Percentiles rank a stretch among this genome's conserved stretches.
phyloP scores from a whole-genome alignment of 2,888 invertebrate species.

The Drosophila paranaensis region DNA sequence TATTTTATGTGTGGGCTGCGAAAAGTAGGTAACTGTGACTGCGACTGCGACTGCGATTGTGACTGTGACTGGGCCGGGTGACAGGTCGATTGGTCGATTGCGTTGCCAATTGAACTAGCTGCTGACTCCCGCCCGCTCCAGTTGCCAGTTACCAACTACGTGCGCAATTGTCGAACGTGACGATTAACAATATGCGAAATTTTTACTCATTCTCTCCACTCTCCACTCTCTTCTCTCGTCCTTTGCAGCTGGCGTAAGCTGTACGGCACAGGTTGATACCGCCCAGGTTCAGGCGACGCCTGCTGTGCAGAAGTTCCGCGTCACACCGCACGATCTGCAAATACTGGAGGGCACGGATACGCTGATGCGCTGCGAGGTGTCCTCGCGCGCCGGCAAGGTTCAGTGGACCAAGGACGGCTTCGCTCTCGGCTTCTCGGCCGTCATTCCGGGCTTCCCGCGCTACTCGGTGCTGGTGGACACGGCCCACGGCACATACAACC shows the following conservation, averaged over 20 bases:
- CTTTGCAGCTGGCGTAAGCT: slow-evolving; percentile 30
- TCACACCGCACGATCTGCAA: slow-evolving; percentile 90
- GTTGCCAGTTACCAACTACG: slow-evolving; percentile 68
- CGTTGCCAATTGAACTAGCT: slow-evolving; percentile 66
- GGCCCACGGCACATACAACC: slow-evolving; percentile 93
- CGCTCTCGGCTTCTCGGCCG: slow-evolving; percentile 91
- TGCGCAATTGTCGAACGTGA: slow-evolving; percentile 76
- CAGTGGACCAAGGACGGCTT: slow-evolving; percentile 98
- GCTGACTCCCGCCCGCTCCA: slow-evolving; percentile 45
- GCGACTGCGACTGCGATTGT: slow-evolving; percentile 3
- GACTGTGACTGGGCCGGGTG: slow-evolving; percentile 28
- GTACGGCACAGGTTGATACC: slow-evolving; percentile 28
- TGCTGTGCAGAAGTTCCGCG: slow-evolving; percentile 91
- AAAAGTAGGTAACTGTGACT: slow-evolving; percentile 66
- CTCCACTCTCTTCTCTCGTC: slow-evolving; percentile 4
- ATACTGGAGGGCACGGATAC: slow-evolving; percentile 94
- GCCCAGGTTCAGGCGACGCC: slow-evolving; percentile 17
- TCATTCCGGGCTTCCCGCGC: slow-evolving; percentile 93
- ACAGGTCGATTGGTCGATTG: slow-evolving; percentile 51
- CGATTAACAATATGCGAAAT: slow-evolving; percentile 71
- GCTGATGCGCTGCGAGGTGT: slow-evolving; percentile 93
- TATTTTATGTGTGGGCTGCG: slow-evolving; percentile 77
- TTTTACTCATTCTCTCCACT: slow-evolving; percentile 14
- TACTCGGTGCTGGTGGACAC: slow-evolving; percentile 95
- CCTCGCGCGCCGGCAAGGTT: slow-evolving; percentile 93